These are phyloP conservation scores for Machimus rusticus DNA, from an alignment of 2,888 invertebrate species.

Conservation along the genomic window DNA sequence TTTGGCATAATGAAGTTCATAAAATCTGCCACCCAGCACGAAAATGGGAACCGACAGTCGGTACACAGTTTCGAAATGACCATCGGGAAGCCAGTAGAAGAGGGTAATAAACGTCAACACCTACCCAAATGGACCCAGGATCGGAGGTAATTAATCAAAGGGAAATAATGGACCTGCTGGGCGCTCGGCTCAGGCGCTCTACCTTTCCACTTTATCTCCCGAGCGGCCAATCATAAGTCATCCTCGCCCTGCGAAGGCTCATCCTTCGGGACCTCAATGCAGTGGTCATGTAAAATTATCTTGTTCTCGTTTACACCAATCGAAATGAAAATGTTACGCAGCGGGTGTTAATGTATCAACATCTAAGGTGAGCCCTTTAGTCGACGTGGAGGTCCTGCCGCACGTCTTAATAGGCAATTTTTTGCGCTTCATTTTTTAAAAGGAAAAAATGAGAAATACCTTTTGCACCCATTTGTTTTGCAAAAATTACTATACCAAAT, in stretches of 20 bases:
- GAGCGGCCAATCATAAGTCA: conserved; percentile 37
- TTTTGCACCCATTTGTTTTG: not conserved
- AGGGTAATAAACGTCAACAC: conserved; percentile 45
- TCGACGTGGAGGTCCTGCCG: conserved; percentile 37
- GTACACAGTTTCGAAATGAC: conserved; percentile 7
- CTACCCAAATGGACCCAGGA: conserved; percentile 40
- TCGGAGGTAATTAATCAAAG: conserved; percentile 37
- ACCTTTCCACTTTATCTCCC: conserved; percentile 29
- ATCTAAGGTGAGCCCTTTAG: conserved; percentile 7
- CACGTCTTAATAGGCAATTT: not conserved
- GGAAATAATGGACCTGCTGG: conserved; percentile 40
- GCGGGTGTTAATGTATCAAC: conserved; percentile 41
- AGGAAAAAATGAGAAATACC: not conserved
- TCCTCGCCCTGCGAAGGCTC: not conserved
- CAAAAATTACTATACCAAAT: not conserved
- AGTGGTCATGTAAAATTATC: conserved; percentile 44
- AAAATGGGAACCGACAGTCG: not conserved
- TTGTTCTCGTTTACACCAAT: conserved; percentile 45
- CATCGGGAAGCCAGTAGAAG: conserved; percentile 27
- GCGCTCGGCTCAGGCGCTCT: conserved; percentile 6
- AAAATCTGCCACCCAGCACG: conserved; percentile 44
- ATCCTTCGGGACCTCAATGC: conserved; percentile 10
- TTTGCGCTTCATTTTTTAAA: not conserved
- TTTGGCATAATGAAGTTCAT: conserved; percentile 46
- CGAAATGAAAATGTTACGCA: conserved; percentile 45